These are phyloP conservation scores for Tarsius wallacei DNA, from an alignment of 2,797 vertebrate species.

Conservation along the genomic window DNA sequence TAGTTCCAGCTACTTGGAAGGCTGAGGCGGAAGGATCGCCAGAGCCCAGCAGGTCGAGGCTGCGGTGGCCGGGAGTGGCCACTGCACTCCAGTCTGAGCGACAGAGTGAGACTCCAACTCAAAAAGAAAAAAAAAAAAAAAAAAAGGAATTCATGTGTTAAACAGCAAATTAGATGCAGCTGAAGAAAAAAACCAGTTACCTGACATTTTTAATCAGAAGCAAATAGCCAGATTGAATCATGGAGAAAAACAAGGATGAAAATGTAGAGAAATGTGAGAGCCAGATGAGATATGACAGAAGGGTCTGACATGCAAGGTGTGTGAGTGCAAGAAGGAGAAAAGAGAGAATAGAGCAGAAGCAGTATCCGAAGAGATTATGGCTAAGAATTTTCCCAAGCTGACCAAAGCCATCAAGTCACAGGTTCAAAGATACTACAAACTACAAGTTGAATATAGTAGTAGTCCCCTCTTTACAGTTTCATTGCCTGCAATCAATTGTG, in stretches of 20 bases:
- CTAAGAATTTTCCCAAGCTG: not conserved
- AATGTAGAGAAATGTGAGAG: not conserved
- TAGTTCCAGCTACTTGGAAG: no score
- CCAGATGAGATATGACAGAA: not conserved
- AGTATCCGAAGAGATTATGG: not conserved
- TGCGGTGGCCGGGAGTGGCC: no score
- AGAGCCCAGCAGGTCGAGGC: no score
- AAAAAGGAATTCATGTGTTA: not conserved
- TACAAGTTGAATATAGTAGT: not conserved
- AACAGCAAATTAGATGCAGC: not conserved
- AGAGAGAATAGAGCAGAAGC: not conserved
- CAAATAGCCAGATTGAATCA: not conserved
- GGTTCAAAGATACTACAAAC: not conserved
- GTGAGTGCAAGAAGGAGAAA: not conserved
- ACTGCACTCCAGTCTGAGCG: no score
- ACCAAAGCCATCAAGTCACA: not conserved
- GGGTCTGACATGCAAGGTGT: not conserved
- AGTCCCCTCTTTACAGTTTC: not conserved
- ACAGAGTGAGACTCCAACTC: no score
- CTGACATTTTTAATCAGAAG: slow-evolving; percentile 27
- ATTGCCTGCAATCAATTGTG: not conserved
- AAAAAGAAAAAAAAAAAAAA: no score
- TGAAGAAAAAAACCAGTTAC: slow-evolving; percentile 30
- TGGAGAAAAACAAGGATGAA: not conserved
- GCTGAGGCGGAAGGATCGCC: no score